Conservation (phyloP, 2,113 vertebrate genomes). For the Melospiza melodia region DNA sequence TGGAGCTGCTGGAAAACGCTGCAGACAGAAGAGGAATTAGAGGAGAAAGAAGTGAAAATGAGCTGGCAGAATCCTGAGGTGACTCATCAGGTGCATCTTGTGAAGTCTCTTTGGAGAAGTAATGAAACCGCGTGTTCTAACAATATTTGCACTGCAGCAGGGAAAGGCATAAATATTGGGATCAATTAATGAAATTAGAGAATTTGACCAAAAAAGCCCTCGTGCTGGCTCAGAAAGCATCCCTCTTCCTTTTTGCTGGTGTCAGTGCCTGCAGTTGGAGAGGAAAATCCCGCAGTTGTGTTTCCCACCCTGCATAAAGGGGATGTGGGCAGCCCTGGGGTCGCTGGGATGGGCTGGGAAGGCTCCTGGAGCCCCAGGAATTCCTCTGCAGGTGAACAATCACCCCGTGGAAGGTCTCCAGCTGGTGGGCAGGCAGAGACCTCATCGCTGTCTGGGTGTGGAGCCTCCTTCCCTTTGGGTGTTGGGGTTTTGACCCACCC, state of each 20-base stretch:
- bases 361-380: accelerated
- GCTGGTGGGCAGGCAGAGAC: background rate
- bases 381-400: background rate
- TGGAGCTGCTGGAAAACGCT: conserved; percentile 24
- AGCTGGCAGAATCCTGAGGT: conserved; percentile 65
- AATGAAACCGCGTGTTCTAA: conserved; percentile 58
- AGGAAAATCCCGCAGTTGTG: background rate
- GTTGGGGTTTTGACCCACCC: background rate
- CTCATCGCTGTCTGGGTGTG: accelerated
- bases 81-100: conserved; percentile 73
- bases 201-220: conserved; percentile 61
- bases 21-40: conserved; percentile 56
- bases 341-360: background rate
- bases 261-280: background rate
- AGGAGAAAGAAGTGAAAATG: conserved; percentile 53
- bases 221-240: conserved; percentile 36
- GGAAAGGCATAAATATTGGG: conserved; percentile 67
- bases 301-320: accelerated
- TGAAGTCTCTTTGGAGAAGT: conserved; percentile 61
- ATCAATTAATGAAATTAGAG: conserved; percentile 66
- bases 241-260: conserved; percentile 28
- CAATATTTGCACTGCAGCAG: conserved; percentile 64
- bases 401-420: accelerated
- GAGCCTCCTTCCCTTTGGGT: background rate
- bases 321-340: background rate